Conservation (phyloP, 92 coral and sea anemone genomes). For the Paramuricea clavata region DNA sequence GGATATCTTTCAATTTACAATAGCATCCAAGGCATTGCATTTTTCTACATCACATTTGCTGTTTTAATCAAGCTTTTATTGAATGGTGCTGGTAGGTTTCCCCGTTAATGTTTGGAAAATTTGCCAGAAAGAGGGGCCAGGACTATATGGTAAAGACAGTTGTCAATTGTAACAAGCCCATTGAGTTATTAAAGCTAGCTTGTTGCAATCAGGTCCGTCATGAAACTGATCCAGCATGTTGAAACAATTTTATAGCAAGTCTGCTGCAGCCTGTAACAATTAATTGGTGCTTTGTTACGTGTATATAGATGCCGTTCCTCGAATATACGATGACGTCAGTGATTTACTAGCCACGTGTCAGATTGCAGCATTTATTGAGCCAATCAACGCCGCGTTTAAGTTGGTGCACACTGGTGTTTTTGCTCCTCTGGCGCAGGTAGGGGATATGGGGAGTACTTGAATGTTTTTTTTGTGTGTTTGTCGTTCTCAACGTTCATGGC, state of each 20-base stretch:
- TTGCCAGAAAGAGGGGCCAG: no score
- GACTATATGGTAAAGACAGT: no score
- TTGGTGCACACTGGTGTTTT: constrained; percentile 82
- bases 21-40: constrained; percentile 56
- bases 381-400: constrained; percentile 81
- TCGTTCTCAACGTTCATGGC: no score
- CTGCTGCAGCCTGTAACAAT: no score
- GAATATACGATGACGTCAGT: constrained; percentile 86
- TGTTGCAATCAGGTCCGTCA: no score
- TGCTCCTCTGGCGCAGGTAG: constrained; percentile 91
- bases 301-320: constrained; percentile 76
- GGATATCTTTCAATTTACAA: constrained; percentile 63
- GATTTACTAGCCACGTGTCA: constrained; percentile 94
- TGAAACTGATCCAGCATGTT: no score
- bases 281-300: not conserved
- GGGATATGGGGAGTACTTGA: not conserved
- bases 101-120: no score
- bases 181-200: no score
- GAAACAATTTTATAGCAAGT: no score
- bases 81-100: constrained; percentile 41
- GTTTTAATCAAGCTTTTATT: constrained; percentile 49
- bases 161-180: no score
- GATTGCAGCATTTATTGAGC: constrained; percentile 92
- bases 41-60: constrained; percentile 57
- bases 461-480: no score